Evolutionary conservation across 2,113 vertebrate species (phyloP).

Genomic region (Chunga burmeisteri): DNA sequence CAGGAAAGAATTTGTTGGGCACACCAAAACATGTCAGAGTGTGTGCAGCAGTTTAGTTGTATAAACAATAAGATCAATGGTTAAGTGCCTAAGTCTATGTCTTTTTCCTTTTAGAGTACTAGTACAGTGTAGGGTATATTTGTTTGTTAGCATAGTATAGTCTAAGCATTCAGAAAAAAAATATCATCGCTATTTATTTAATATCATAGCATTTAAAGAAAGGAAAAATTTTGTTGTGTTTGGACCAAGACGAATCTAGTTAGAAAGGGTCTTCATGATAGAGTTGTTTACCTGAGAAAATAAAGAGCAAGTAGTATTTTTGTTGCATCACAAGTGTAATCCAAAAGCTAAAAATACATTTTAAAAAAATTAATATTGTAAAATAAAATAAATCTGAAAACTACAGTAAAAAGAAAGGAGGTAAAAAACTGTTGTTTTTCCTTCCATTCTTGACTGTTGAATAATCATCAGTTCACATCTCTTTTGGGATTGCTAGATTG

Average conservation of each 20-base stretch:
- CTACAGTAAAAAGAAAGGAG: background rate
- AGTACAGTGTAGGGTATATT: background rate
- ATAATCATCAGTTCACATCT: background rate
- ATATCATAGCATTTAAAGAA: background rate
- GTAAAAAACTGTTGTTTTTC: background rate
- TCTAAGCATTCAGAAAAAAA: background rate
- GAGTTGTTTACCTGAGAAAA: background rate
- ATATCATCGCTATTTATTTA: background rate
- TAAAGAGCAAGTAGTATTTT: background rate
- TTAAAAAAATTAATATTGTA: background rate
- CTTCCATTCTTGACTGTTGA: background rate
- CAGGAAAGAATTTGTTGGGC: background rate
- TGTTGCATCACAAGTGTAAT: background rate
- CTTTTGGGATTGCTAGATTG: background rate
- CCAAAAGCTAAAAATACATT: background rate
- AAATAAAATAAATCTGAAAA: background rate
- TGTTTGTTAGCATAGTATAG: background rate
- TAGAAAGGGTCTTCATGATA: background rate
- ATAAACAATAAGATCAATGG: accelerated
- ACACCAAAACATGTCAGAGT: background rate
- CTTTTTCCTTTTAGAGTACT: background rate
- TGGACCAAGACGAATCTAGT: background rate
- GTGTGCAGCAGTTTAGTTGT: background rate
- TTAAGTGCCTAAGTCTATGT: background rate
- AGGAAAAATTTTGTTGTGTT: background rate